A percentile compares a stretch with the other conserved stretches of the same genome.
These are phyloP conservation scores for Micrastur ruficollis DNA, from an alignment of 2,797 vertebrate genomes.

Conservation along the genomic window DNA sequence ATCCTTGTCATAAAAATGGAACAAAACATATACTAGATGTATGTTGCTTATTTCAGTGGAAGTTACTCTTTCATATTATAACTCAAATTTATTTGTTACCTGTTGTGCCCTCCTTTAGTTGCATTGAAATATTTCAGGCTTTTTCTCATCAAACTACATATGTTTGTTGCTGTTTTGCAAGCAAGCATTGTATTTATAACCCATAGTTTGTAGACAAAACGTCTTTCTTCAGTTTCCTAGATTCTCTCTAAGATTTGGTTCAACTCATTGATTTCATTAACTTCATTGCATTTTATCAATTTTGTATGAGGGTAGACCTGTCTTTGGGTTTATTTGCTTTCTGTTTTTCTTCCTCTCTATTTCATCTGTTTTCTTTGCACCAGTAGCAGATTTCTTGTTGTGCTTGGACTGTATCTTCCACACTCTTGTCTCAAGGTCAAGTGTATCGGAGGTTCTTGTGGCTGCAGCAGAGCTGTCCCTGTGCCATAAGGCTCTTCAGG, in stretches of 20 bases:
- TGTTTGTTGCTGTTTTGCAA: background rate
- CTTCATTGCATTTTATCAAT: background rate
- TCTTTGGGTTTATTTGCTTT: background rate
- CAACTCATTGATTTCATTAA: background rate
- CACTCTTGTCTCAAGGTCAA: background rate
- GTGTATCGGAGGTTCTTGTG: background rate
- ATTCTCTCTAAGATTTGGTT: rapidly evolving
- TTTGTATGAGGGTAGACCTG: background rate
- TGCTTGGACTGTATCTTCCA: background rate
- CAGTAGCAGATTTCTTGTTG: background rate
- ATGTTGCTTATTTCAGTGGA: background rate
- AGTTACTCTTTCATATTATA: background rate
- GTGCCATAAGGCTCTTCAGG: background rate
- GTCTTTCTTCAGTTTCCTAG: background rate
- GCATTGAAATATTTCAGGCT: background rate
- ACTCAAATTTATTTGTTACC: background rate
- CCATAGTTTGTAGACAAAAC: background rate
- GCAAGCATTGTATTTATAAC: background rate
- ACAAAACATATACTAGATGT: background rate
- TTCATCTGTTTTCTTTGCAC: background rate
- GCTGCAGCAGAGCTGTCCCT: background rate
- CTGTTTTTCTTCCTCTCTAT: background rate
- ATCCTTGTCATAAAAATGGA: background rate
- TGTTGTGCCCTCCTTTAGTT: background rate
- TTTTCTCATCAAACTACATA: rapidly evolving